Percentiles rank a stretch among this genome's conserved stretches.
Evolutionary conservation across 2,797 vertebrate genomes (phyloP).

Genomic region (Hemitrygon akajei): DNA sequence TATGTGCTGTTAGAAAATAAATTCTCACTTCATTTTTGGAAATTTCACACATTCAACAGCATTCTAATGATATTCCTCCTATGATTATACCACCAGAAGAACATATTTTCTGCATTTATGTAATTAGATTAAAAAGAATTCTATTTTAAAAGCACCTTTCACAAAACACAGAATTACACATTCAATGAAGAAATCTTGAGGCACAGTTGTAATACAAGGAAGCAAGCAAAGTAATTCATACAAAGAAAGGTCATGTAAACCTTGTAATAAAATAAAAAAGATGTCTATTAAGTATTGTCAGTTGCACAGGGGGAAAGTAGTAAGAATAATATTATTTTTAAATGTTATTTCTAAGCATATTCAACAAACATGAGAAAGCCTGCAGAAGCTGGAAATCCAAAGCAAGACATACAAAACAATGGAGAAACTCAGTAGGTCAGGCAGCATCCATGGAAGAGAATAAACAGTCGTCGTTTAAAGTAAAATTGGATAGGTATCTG

Average conservation of each 20-base stretch:
- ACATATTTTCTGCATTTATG: background rate
- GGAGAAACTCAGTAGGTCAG: too few species aligned
- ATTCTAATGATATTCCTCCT: background rate
- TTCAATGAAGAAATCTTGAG: background rate
- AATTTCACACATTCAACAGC: background rate
- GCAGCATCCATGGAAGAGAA: too few species aligned
- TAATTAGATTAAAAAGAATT: background rate
- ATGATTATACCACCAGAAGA: background rate
- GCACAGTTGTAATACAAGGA: background rate
- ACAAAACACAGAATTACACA: background rate
- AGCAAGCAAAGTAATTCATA: background rate
- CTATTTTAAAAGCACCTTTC: background rate
- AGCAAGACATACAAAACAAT: too few species aligned
- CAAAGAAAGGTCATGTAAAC: background rate
- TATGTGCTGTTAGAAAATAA: background rate
- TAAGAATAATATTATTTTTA: background rate
- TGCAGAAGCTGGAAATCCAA: too few species aligned
- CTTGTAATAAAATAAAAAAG: background rate
- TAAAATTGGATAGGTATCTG: too few species aligned
- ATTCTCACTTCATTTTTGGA: background rate
- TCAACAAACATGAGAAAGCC: too few species aligned
- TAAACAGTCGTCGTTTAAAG: too few species aligned
- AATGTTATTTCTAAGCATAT: background rate
- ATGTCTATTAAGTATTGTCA: background rate
- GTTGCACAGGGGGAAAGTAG: background rate